Conservation (phyloP, 2,113 vertebrate genomes). For the Oncorhynchus mykiss region DNA sequence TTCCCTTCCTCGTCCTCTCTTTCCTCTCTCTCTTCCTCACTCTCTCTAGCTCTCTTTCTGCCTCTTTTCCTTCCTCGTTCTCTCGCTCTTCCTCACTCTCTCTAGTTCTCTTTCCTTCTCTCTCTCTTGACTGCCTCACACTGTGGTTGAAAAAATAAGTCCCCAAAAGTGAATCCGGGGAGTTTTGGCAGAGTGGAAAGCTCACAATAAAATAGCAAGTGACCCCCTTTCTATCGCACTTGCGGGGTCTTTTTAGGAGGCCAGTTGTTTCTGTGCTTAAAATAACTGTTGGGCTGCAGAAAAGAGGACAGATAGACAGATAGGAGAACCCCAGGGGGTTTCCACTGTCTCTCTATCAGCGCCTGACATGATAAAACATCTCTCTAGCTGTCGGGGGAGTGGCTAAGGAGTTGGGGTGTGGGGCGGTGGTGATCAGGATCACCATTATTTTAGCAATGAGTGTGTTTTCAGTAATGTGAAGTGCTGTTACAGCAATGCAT, state of each 20-base stretch:
- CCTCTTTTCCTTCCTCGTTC: no score
- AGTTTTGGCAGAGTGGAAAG: slow-evolving; percentile 68
- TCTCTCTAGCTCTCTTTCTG: no score
- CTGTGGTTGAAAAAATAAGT: slow-evolving; percentile 41
- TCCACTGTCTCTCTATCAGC: not conserved
- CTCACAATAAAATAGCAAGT: slow-evolving; percentile 15
- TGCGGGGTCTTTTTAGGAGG: slow-evolving; percentile 85
- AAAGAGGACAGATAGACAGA: slow-evolving; percentile 45
- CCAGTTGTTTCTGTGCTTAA: slow-evolving; percentile 86
- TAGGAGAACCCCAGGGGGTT: slow-evolving; percentile 32
- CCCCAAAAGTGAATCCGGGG: slow-evolving; percentile 53
- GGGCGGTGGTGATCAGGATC: not conserved
- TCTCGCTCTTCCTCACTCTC: no score
- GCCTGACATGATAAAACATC: not conserved
- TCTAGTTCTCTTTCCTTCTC: slow-evolving; percentile 10
- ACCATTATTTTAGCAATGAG: not conserved
- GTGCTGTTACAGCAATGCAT: no score
- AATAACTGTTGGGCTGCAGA: slow-evolving; percentile 72
- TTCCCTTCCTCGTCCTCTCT: slow-evolving; percentile 21
- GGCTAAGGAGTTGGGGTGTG: not conserved
- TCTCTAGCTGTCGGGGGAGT: not conserved
- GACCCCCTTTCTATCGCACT: slow-evolving; percentile 74
- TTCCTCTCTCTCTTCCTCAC: not conserved
- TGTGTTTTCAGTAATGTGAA: no score
- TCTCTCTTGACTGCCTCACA: slow-evolving; percentile 23